phyloP scores from a whole-genome alignment of 2,113 vertebrate species.

The Pitta sordida region DNA sequence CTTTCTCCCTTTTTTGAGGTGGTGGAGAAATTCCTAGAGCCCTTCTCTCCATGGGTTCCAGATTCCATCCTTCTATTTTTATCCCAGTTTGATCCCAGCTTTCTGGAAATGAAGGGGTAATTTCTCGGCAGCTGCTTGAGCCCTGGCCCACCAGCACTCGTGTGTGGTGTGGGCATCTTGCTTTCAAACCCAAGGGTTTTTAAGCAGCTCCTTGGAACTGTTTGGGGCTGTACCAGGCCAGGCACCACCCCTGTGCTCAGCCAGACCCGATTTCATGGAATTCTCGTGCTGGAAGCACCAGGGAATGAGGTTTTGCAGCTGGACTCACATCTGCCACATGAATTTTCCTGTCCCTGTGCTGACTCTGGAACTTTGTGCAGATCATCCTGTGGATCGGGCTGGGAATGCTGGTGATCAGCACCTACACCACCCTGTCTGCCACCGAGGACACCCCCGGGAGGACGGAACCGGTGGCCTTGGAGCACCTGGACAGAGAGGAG shows the following conservation, averaged over 20 bases:
- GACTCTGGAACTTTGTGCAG: constrained; percentile 64
- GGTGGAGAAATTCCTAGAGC: neutral
- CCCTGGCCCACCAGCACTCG: neutral
- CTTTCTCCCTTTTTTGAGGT: neutral
- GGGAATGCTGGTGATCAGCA: constrained; percentile 92
- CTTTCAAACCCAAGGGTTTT: neutral
- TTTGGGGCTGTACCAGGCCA: neutral
- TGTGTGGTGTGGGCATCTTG: neutral
- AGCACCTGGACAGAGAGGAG: constrained; percentile 23
- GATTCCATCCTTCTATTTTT: neutral
- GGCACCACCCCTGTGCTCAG: neutral
- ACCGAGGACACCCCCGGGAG: constrained; percentile 59
- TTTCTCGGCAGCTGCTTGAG: neutral
- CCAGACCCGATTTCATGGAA: neutral
- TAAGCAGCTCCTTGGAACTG: neutral
- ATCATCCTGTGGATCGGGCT: constrained; percentile 92
- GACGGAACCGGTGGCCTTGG: constrained; percentile 46
- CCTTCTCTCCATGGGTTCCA: neutral
- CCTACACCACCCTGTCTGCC: constrained; percentile 87
- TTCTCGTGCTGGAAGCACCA: neutral
- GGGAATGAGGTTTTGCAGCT: neutral
- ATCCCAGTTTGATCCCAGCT: neutral
- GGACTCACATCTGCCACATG: neutral
- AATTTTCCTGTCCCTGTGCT: neutral
- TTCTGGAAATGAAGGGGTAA: neutral